These are phyloP conservation scores for Hydra vulgaris DNA, from an alignment of 30 jellyfish, hydroid and myxozoan genomes.

Conservation along the genomic window DNA sequence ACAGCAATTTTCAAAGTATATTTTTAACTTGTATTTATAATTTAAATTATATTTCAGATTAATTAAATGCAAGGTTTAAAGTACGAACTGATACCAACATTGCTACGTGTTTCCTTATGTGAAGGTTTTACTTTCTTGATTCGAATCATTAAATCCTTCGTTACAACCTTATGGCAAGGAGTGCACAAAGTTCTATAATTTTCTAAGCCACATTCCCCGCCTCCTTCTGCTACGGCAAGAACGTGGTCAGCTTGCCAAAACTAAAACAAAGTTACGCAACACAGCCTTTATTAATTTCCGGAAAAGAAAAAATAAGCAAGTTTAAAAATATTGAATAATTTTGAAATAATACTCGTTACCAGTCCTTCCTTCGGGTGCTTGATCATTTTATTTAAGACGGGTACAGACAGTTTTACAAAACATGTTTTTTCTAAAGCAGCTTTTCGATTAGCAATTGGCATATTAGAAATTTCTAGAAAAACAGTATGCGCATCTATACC, in stretches of 20 bases:
- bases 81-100: neutral
- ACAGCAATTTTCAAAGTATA: too few species aligned
- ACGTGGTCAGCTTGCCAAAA: constrained; percentile 91
- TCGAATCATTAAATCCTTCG: constrained; percentile 27
- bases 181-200: constrained; percentile 72
- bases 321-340: too few species aligned
- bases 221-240: constrained; percentile 76
- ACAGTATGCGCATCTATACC: constrained; percentile 37
- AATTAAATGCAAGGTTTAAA: too few species aligned
- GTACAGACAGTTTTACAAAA: constrained; percentile 25
- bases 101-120: too few species aligned
- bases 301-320: too few species aligned
- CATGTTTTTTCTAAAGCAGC: constrained; percentile 38
- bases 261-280: constrained; percentile 29
- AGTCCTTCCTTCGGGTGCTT: constrained; percentile 23
- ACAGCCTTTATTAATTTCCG: neutral
- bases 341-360: neutral
- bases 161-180: constrained; percentile 66
- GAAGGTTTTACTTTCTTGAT: neutral
- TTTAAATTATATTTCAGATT: too few species aligned
- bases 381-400: constrained; percentile 37
- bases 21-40: too few species aligned
- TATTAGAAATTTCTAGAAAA: constrained; percentile 25
- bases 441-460: constrained; percentile 32
- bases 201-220: constrained; percentile 84